phyloP scores from a whole-genome alignment of 2,113 vertebrate genomes.

The Corythoichthys intestinalis region DNA sequence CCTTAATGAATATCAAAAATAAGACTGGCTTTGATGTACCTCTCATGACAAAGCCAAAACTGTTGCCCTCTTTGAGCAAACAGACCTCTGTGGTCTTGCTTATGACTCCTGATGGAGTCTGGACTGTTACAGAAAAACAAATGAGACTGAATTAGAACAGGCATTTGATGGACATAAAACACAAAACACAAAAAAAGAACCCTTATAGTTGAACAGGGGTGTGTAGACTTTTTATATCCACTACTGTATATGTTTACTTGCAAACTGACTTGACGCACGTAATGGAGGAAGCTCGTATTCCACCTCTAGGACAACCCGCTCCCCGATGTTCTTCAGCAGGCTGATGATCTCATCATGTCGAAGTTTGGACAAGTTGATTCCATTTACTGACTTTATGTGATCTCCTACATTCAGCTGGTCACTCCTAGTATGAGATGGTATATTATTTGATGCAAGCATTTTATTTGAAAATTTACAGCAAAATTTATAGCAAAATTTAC shows the following conservation, averaged over 20 bases:
- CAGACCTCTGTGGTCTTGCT: slow-evolving; percentile 91
- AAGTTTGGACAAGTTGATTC: slow-evolving; percentile 91
- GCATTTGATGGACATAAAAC: background rate
- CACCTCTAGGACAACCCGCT: slow-evolving; percentile 93
- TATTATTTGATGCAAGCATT: background rate
- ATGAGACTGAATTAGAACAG: background rate
- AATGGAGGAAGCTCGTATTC: slow-evolving; percentile 93
- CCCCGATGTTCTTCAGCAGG: slow-evolving; percentile 92
- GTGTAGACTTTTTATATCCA: background rate
- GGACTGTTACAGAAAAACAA: slow-evolving; percentile 68
- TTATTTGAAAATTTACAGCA: background rate
- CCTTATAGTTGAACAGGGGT: background rate
- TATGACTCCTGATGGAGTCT: slow-evolving; percentile 80
- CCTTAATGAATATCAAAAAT: background rate
- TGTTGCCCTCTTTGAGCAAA: slow-evolving; percentile 92
- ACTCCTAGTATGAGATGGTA: slow-evolving; percentile 72
- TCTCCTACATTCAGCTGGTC: slow-evolving; percentile 94
- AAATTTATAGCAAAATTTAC: background rate
- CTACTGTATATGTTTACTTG: background rate
- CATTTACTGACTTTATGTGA: slow-evolving; percentile 94
- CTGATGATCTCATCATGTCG: slow-evolving; percentile 96
- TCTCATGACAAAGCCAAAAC: slow-evolving; percentile 96
- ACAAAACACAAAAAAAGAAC: background rate
- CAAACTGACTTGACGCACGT: slow-evolving; percentile 64
- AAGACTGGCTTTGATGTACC: slow-evolving; percentile 62